Evolutionary conservation across 2,888 invertebrate genomes (phyloP).

Genomic region (Lydus trimaculatus): DNA sequence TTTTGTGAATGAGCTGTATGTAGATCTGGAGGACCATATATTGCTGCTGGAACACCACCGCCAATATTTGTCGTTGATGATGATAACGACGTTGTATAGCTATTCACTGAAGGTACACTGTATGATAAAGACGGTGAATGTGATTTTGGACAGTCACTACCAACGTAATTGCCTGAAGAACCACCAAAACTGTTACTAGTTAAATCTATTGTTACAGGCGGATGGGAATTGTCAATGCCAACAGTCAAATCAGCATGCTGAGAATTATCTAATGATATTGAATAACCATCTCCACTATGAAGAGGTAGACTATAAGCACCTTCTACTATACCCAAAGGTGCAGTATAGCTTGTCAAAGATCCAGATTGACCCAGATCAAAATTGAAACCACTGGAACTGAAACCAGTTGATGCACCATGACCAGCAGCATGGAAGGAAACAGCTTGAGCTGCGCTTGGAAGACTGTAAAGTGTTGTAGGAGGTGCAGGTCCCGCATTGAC

Average conservation of each 20-base stretch:
- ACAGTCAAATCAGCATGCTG: constrained; percentile 36
- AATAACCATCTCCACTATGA: constrained; percentile 24
- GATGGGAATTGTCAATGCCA: constrained; percentile 47
- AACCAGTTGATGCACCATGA: constrained; percentile 47
- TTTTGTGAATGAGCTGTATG: constrained; percentile 51
- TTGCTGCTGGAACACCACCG: constrained; percentile 56
- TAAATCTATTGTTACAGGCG: constrained; percentile 47
- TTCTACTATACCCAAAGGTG: constrained; percentile 62
- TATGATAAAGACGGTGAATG: constrained; percentile 54
- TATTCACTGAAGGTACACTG: constrained; percentile 62
- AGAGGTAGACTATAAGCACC: constrained; percentile 63
- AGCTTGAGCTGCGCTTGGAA: constrained; percentile 63
- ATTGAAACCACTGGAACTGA: constrained; percentile 29
- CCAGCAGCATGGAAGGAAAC: constrained; percentile 61
- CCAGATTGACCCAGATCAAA: constrained; percentile 48
- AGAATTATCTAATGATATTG: constrained; percentile 19
- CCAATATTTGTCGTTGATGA: constrained; percentile 64
- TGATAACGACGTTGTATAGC: constrained; percentile 65
- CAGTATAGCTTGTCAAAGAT: constrained; percentile 63
- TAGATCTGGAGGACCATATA: constrained; percentile 47
- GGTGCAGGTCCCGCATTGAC: constrained; percentile 60
- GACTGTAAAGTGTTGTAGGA: constrained; percentile 64
- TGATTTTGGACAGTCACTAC: constrained; percentile 42
- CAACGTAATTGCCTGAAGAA: constrained; percentile 20
- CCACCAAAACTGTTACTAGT: constrained; percentile 26